Percentiles rank a stretch among this genome's conserved stretches.
Evolutionary conservation across 1,140 invertebrate genomes (phyloP).

Genomic region (Trialeurodes vaporariorum): DNA sequence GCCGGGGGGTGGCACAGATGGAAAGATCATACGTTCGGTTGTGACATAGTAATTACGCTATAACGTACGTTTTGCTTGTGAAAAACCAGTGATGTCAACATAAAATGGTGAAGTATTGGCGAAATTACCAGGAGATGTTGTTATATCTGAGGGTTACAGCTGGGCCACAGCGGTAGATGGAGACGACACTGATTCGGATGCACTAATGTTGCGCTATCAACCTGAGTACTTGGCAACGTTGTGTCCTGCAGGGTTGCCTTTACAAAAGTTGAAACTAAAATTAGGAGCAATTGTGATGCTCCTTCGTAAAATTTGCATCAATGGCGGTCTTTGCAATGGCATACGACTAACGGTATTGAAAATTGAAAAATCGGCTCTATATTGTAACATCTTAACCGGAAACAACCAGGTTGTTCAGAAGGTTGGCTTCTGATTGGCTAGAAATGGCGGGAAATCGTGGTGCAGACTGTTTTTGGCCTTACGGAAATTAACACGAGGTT

Average conservation of each 20-base stretch:
- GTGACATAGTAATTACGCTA: too few species aligned
- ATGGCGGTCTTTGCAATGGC: not conserved
- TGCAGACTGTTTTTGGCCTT: too few species aligned
- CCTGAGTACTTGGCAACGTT: not conserved
- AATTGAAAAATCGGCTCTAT: not conserved
- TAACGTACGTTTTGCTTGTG: too few species aligned
- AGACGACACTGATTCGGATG: not conserved
- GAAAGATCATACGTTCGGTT: too few species aligned
- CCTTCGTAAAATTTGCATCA: not conserved
- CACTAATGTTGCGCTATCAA: not conserved
- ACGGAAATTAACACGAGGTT: too few species aligned
- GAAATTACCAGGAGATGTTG: not conserved
- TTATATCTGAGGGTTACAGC: not conserved
- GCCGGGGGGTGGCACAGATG: too few species aligned
- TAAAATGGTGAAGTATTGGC: not conserved
- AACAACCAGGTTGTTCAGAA: too few species aligned
- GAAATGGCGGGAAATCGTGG: too few species aligned
- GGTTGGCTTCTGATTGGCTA: too few species aligned
- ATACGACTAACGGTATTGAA: not conserved
- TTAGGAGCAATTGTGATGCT: not conserved
- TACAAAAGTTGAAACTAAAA: not conserved
- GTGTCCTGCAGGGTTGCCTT: not conserved
- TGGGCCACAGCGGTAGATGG: not conserved
- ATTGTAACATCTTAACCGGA: not conserved
- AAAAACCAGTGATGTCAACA: not conserved